Evolutionary conservation across 2,113 vertebrate genomes (phyloP).

Genomic region (Salvelinus namaycush): DNA sequence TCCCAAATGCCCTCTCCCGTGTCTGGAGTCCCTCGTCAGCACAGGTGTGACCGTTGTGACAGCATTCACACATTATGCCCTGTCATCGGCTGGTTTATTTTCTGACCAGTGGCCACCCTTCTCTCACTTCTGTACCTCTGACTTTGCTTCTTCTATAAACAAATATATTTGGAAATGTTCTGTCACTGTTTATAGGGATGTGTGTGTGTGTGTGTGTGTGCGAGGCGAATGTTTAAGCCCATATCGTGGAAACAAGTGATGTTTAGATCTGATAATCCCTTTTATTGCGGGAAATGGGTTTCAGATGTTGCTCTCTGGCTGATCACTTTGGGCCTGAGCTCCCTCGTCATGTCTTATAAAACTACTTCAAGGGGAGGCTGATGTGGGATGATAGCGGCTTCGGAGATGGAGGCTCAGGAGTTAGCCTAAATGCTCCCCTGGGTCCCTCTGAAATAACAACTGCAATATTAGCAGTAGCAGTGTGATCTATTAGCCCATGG

Average conservation of each 20-base stretch:
- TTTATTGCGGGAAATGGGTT: conserved; percentile 79
- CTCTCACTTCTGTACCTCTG: conserved; percentile 14
- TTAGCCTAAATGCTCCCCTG: conserved; percentile 56
- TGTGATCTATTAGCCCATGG: conserved; percentile 56
- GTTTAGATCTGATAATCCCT: conserved; percentile 78
- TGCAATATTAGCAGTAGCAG: conserved; percentile 65
- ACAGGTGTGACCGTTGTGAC: conserved; percentile 3
- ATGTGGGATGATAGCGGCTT: conserved; percentile 71
- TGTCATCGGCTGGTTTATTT: conserved; percentile 17
- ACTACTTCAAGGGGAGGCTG: conserved; percentile 72
- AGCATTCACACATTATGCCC: conserved; percentile 20
- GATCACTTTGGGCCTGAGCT: conserved; percentile 71
- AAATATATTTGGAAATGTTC: conserved; percentile 73
- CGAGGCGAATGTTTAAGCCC: conserved; percentile 66
- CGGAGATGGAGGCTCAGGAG: conserved; percentile 53
- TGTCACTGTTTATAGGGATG: conserved; percentile 64
- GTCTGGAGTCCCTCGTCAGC: not conserved
- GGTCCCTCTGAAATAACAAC: conserved; percentile 65
- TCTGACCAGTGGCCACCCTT: conserved; percentile 7
- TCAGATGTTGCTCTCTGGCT: conserved; percentile 76
- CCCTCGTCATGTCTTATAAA: conserved; percentile 73
- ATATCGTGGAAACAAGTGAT: conserved; percentile 74
- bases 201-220: not conserved
- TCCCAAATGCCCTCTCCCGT: too few species aligned
- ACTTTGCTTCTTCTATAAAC: conserved; percentile 54